Evolutionary conservation across 2,797 vertebrate genomes (phyloP), one percentile per base, ranked within the genome.

Genomic region (Pseudomugil tenellus): DNA sequence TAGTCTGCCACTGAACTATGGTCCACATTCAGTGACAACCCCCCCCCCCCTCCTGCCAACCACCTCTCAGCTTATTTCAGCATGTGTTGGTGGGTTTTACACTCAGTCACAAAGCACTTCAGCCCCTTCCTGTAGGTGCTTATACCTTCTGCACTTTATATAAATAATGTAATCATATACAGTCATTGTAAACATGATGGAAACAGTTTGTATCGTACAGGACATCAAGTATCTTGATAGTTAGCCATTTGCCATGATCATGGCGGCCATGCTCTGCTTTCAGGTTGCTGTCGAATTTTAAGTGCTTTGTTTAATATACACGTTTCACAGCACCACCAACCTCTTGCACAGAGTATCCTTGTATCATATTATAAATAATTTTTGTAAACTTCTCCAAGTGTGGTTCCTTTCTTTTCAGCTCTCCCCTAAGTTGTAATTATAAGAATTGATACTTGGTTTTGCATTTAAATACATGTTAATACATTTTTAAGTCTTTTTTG

Each of bases 341-440:
- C 95, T 96, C 94, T 98, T 98, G 97, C 97, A 98, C 97, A 98
- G 83, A 97, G 94, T 96, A 96, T 96, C 94, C 94, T 96, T 98
- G 96, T 98, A 98, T 96, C 94, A 97, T 97, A 97, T 96, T 98
- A 97, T 96, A 98, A 97, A 98, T 98, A 97, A 94, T 96, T 94
- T 84, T 93, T 84, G 92, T 86, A 91, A 95, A 94, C 85, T 90
- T 88, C 63, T 64, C 39, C 26, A 70, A 74, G 35, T 76, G 61
- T 88, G 82, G 66, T 4, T 58, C 79, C 49, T 77, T 75, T 81
- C 65, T 79, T 66, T 72, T 74, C 53, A 72, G 67, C 41, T 51
- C 13, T 21, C 23, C 34, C 13, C 25, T 39, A 23, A n/a, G 31
- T 7, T 69, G 67, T 78, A 74, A 72, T 70, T 49, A 48, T 19